Evolutionary conservation across 2,113 vertebrate genomes (phyloP).

Genomic region (Pleuronectes platessa): DNA sequence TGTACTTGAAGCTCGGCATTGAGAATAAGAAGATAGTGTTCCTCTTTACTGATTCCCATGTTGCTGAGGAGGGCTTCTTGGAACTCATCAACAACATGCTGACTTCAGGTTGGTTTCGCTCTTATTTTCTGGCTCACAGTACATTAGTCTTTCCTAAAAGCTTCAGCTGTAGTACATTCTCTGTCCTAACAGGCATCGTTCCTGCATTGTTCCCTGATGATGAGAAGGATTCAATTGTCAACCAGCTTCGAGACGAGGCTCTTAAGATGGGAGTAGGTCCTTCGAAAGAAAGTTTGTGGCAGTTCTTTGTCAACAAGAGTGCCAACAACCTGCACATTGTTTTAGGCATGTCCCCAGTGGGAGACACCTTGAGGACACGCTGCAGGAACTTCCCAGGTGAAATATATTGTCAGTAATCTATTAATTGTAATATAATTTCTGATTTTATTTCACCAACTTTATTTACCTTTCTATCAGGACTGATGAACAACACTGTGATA

Average conservation of each 20-base stretch:
- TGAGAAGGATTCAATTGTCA: conserved; percentile 89
- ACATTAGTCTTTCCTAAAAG: not conserved
- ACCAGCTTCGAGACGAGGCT: conserved; percentile 88
- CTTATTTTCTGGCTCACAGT: not conserved
- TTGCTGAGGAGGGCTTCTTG: conserved; percentile 95
- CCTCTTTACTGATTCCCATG: conserved; percentile 93
- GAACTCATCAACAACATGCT: conserved; percentile 99
- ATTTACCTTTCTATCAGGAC: conserved; percentile 77
- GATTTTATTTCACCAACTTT: not conserved
- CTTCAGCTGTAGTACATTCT: not conserved
- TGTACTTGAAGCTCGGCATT: conserved; percentile 91
- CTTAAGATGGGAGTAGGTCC: conserved; percentile 81
- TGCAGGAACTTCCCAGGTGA: conserved; percentile 98
- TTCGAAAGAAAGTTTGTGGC: conserved; percentile 94
- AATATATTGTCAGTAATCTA: not conserved
- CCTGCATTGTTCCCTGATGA: conserved; percentile 95
- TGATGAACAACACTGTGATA: conserved; percentile 97
- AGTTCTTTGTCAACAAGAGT: conserved; percentile 93
- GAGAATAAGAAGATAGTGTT: conserved; percentile 91
- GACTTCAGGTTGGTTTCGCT: conserved; percentile 88
- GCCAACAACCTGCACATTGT: conserved; percentile 93
- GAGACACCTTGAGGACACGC: conserved; percentile 89
- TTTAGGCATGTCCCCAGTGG: conserved; percentile 94
- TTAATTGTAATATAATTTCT: not conserved
- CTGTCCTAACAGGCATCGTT: conserved; percentile 86